Base-by-base conservation (phyloP, 2,888 invertebrate genomes). In the Nymphalis c-album region DNA sequence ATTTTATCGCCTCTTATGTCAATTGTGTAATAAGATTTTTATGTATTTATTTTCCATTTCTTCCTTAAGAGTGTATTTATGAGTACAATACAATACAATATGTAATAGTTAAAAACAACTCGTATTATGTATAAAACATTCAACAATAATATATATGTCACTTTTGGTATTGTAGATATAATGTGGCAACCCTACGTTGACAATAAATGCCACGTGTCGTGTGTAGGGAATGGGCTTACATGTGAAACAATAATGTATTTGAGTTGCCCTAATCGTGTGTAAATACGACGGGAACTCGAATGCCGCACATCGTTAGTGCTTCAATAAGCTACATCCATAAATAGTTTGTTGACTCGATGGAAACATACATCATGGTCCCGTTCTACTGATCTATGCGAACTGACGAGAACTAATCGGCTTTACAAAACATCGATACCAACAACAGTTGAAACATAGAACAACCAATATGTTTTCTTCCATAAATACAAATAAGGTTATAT, bases 141-240 rank as follows among this genome's bases (percentile, higher is more conserved):
- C 53, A 6, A 53, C 16, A 17, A 26, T 26, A 53, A 31, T 1
- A 7, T n/a, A 46, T 45, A 13, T 20, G 53, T 20, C 1, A 31
- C 17, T 60, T 46, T 26, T 6, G 45, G 40, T 40, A 13, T 40
- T 40, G 40, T 40, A 40, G 13, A 13, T 22, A 22, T 18, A 59
- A 17, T 22, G 53, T 66, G 65, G 65, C 47, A 55, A 61, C 61
- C 55, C 65, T 66, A 66, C 64, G 47, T n/a, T 70, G 67, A 69
- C 72, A 73, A 72, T 75, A 75, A 73, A 70, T 68, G 67, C 66
- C 73, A 74, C 70, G 71, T 71, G 72, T 69, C 62, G 74, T 68
- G 67, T 67, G 71, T 68, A 69, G 67, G 64, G 63, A 71, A 73
- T 62, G 71, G 68, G 69, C 69, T 69, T 68, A 67, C 71, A 71